These are phyloP conservation scores for Aphelenchoides bicaudatus DNA, from an alignment of 2,888 invertebrate species.

Conservation along the genomic window DNA sequence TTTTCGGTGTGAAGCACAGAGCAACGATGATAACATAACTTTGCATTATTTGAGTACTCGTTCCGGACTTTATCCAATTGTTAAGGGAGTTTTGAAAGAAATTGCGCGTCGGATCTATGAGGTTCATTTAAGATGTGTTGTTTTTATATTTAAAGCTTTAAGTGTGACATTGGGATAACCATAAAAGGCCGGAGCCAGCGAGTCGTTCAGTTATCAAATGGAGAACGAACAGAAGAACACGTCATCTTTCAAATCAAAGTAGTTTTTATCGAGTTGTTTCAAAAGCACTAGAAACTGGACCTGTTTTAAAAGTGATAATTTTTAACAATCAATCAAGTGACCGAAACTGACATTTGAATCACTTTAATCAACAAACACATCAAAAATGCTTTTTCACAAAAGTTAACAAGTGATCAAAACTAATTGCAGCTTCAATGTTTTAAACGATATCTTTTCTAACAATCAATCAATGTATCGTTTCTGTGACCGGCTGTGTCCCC, in stretches of 20 bases:
- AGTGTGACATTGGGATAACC: conserved; percentile 19
- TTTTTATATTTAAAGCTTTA: no score
- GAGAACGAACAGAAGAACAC: conserved; percentile 45
- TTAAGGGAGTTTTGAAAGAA: conserved; percentile 82
- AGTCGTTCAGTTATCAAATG: conserved; percentile 73
- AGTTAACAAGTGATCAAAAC: no score
- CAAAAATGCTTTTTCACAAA: no score
- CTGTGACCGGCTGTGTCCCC: no score
- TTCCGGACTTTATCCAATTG: conserved; percentile 86
- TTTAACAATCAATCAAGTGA: no score
- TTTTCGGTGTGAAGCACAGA: conserved; percentile 84
- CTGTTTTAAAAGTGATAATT: no score
- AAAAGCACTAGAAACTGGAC: neutral
- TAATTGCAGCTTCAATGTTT: no score
- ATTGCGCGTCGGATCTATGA: conserved; percentile 86
- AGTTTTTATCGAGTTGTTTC: neutral
- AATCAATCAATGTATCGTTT: no score
- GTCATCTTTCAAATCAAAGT: conserved; percentile 51
- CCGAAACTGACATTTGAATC: no score
- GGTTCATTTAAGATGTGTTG: no score
- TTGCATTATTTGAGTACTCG: conserved; percentile 93
- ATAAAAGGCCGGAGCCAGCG: conserved; percentile 72
- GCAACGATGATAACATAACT: conserved; percentile 80
- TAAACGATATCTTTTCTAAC: no score
- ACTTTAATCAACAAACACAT: no score